phyloP scores from a whole-genome alignment of 2,113 vertebrate genomes.

The Phalacrocorax brasilianus region DNA sequence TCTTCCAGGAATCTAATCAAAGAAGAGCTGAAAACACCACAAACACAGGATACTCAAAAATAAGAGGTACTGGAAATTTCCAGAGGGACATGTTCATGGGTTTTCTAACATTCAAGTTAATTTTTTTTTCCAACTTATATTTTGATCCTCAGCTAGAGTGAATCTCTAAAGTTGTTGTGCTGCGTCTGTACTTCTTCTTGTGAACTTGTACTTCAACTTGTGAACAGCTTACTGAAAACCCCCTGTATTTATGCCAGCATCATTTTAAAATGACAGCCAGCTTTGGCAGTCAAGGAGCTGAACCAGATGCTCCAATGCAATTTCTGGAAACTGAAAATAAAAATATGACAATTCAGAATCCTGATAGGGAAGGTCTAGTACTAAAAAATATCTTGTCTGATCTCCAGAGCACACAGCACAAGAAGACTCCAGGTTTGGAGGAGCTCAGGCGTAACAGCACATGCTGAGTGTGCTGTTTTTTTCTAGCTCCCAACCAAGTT shows the following conservation, averaged over 20 bases:
- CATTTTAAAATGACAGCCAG: background rate
- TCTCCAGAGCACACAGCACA: background rate
- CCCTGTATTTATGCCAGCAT: background rate
- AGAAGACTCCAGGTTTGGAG: background rate
- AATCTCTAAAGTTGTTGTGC: background rate
- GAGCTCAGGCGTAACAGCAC: background rate
- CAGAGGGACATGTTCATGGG: background rate
- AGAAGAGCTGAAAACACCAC: background rate
- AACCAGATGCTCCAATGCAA: background rate
- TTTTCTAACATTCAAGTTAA: background rate
- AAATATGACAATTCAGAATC: background rate
- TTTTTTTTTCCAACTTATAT: background rate
- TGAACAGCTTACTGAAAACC: background rate
- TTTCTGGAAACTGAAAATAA: background rate
- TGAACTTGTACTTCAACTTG: background rate
- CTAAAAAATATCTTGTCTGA: background rate
- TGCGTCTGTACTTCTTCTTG: background rate
- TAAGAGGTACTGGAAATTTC: background rate
- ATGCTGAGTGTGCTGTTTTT: background rate
- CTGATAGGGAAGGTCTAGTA: background rate
- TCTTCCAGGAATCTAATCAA: background rate
- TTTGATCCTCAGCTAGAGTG: background rate
- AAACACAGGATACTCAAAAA: background rate
- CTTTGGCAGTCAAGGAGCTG: background rate
- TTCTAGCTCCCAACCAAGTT: background rate